phyloP scores from a whole-genome alignment of 2,113 vertebrate genomes.

The Pimephales promelas region DNA sequence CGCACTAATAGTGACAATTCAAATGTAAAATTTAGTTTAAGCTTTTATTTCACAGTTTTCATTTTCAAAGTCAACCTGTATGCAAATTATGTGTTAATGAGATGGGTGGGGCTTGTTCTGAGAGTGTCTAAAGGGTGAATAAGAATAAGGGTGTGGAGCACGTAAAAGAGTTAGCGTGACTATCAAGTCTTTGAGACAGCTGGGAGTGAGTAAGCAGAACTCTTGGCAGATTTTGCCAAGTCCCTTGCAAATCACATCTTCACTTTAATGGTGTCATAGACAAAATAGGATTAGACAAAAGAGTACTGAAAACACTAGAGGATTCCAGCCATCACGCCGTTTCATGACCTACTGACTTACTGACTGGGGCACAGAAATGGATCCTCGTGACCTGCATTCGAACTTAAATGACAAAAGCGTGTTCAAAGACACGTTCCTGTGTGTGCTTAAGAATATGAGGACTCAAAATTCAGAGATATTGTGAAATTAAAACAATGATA shows the following conservation, averaged over 20 bases:
- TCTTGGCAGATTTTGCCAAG: not conserved
- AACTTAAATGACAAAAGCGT: not conserved
- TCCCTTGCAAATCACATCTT: constrained; percentile 37
- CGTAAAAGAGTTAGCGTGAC: not conserved
- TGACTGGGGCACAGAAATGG: constrained; percentile 28
- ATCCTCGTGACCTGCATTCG: constrained; percentile 40
- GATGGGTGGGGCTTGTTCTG: too few relatives aligned
- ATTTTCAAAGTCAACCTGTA: too few relatives aligned
- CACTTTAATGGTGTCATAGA: constrained; percentile 62
- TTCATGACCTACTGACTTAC: constrained; percentile 51
- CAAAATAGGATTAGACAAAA: constrained; percentile 63
- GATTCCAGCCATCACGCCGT: constrained; percentile 54
- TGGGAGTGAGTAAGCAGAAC: constrained; percentile 16
- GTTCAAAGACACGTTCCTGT: not conserved
- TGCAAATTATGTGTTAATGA: too few relatives aligned
- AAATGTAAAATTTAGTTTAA: too few relatives aligned
- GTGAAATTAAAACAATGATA: too few relatives aligned
- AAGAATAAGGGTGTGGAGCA: too few relatives aligned
- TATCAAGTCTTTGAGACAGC: constrained; percentile 28
- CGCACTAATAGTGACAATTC: too few relatives aligned
- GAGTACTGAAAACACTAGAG: constrained; percentile 56
- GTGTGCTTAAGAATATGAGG: not conserved
- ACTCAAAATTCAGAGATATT: too few relatives aligned
- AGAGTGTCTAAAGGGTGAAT: too few relatives aligned
- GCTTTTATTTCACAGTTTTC: too few relatives aligned